Evolutionary conservation across 1,140 invertebrate species (phyloP), one percentile per base, ranked within the genome.

Genomic region (roundworm (Caenorhabditis elegans)): DNA sequence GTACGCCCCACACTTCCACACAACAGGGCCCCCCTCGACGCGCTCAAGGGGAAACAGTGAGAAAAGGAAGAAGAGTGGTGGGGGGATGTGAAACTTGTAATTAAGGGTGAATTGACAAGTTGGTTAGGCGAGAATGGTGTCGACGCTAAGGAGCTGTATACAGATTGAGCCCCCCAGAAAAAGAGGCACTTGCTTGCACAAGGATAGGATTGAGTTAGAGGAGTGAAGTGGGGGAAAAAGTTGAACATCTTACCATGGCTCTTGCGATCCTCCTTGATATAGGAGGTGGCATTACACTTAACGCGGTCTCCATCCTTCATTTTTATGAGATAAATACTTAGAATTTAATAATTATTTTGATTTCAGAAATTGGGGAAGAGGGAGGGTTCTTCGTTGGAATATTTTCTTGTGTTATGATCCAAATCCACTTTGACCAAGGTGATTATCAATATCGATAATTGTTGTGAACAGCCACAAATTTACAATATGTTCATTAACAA

Each of bases 221-320:
- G 22, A 77, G 76, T 77, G 76, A 77, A 49, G 46, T 77, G 76
- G 46, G 24, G 39, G 26, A 19, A 11, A 53, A 28, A 65, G 26
- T 39, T 79, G 60, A 47, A 46, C 28, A 65, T 46, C 79, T 39
- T 60, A 81, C 80, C 80, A 81, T 81, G 3, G 80, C 55, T 60
- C 80, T 60, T 22, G 60, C 39, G 53, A 81, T 48, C 36, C 80
- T 81, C 60, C 80, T 60, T 34, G 80, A 81, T 26, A 81, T 60
- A 31, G 80, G 80, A 36, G 80, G 80, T 24, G 80, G 80, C 65
- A 81, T 81, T 22, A 46, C 46, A 53, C 65, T 65, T 34, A 81
- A 22, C 19, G 60, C 60, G 36, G 34, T 48, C 36, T 60, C 60
- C 80, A 81, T 81, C 39, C 46, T 77, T 48, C 46, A 77, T 77